Percentiles rank a stretch among this genome's conserved stretches.
These are phyloP conservation scores for Propithecus coquereli DNA, from an alignment of 2,113 vertebrate species.

Conservation along the genomic window DNA sequence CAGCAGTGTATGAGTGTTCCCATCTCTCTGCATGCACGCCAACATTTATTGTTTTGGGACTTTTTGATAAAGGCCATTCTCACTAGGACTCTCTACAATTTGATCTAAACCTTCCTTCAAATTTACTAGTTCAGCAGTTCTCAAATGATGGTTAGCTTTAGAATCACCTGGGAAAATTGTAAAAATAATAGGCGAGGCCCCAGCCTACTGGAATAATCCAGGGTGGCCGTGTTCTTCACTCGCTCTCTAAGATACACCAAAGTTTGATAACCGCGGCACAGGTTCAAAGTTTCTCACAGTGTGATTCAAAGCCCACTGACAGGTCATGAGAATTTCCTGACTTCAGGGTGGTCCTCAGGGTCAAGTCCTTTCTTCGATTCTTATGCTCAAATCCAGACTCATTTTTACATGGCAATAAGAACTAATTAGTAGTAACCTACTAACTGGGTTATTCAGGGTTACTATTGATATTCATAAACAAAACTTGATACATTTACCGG, in stretches of 20 bases:
- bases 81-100: neutral
- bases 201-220: no score
- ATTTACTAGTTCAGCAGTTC: neutral
- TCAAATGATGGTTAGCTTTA: neutral
- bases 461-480: neutral
- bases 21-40: no score
- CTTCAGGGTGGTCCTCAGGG: neutral
- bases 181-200: neutral
- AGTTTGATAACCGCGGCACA: neutral
- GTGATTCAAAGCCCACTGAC: neutral
- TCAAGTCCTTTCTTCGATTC: neutral
- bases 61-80: no score
- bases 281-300: neutral
- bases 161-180: neutral
- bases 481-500: neutral
- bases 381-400: neutral
- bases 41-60: no score
- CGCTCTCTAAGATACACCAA: neutral
- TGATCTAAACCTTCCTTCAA: neutral
- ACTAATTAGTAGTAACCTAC: neutral
- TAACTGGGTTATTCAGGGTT: neutral
- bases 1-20: no score
- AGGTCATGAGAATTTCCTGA: neutral
- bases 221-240: neutral
- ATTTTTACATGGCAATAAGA: neutral